Evolutionary conservation across 2,797 vertebrate species (phyloP), one percentile per base, ranked within the genome.

Genomic region (Kryptolebias ocellatus): DNA sequence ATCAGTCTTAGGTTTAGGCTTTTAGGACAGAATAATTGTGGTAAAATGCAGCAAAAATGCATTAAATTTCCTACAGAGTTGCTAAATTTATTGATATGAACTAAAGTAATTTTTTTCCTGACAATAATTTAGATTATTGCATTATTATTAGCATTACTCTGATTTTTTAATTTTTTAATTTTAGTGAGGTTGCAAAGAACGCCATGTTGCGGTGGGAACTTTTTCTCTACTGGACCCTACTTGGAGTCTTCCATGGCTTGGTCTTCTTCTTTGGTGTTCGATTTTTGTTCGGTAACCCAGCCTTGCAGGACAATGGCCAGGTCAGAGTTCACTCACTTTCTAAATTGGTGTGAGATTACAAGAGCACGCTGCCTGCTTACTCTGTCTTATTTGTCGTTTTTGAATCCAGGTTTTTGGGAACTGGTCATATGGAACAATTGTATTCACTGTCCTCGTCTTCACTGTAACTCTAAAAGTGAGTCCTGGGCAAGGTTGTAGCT

Each of bases 391-490:
- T 72, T 80, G 8, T 59, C 39, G 10, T 24, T 8, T 75, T 82
- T 60, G 9, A 39, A 66, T 87, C 45, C 91, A 99, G 98, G 96
- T 97, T 67, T 97, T 95, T 83, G 98, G 98, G 51, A 98, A 98
- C 68, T 99, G 97, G 98, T 97, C 95, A 2, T 99, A 96, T 53
- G 98, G 98, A 87, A 99, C 97, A 0, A 96, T 97, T 65, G 93
- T 99, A 64, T 99, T 98, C 92, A 99, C 97, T 16, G 92, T 98
- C 73, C 94, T 99, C 58, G 96, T 99, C 83, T 97, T 99, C 92
- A 98, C 98, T n/a, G 97, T 99, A 85, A 99, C 97, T 2, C 92
- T 99, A 28, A 99, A 99, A 97, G 98, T 99, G 81, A 84, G 62
- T 10, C 5, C 18, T 50, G 0, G 73, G 31, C 20, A 27, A 51